A percentile compares a stretch with the other conserved stretches of the same genome.
These are phyloP conservation scores for Dendroctonus ponderosae DNA, from an alignment of 1,140 invertebrate species.

Conservation along the genomic window DNA sequence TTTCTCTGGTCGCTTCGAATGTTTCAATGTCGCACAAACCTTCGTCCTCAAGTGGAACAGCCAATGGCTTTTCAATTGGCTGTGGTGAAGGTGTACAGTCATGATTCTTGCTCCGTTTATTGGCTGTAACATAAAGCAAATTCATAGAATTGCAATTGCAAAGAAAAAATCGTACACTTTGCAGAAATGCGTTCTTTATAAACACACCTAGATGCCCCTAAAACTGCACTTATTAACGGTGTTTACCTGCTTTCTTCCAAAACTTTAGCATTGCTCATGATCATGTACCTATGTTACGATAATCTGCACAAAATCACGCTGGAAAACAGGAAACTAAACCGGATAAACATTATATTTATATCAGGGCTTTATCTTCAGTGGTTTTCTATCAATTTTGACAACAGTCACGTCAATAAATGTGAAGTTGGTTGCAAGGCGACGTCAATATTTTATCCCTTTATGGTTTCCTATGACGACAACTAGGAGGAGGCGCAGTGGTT, in stretches of 20 bases:
- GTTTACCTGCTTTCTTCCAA: slow-evolving; percentile 44
- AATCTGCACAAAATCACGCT: slow-evolving; percentile 1
- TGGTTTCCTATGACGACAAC: too few relatives aligned
- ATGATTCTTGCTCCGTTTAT: slow-evolving; percentile 3
- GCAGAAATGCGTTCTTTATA: background rate
- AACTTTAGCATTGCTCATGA: slow-evolving; percentile 49
- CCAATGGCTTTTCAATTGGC: slow-evolving; percentile 8
- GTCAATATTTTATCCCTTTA: too few relatives aligned
- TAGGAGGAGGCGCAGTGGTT: too few relatives aligned
- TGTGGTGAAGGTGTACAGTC: background rate
- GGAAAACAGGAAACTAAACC: background rate
- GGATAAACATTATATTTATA: slow-evolving; percentile 1
- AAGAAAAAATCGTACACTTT: background rate
- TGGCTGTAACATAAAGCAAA: slow-evolving; percentile 1
- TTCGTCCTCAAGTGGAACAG: slow-evolving; percentile 43
- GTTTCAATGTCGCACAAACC: slow-evolving; percentile 44
- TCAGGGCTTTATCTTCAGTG: background rate
- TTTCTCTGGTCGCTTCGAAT: slow-evolving; percentile 37
- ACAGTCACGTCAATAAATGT: slow-evolving; percentile 12
- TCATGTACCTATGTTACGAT: slow-evolving; percentile 8
- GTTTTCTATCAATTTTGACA: slow-evolving; percentile 3
- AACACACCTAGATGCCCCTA: background rate
- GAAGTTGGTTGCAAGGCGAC: background rate
- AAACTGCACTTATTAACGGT: background rate
- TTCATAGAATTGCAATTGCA: background rate